Conservation (phyloP, 2,888 invertebrate genomes). For the Nomada hirtipes region DNA sequence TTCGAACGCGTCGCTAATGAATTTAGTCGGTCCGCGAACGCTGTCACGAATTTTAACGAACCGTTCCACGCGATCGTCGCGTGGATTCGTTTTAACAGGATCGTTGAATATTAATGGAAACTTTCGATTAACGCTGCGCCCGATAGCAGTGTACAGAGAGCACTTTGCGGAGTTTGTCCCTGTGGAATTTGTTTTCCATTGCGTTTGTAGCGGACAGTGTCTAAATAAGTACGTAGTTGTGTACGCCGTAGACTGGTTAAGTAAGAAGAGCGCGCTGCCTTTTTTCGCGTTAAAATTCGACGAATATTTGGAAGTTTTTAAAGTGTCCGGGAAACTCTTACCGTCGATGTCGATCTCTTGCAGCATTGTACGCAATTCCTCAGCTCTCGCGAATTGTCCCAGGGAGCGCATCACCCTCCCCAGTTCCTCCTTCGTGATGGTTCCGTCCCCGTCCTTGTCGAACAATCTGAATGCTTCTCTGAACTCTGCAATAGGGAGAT, state of each 20-base stretch:
- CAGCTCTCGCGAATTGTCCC: slow-evolving; percentile 94
- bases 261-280: too few species aligned
- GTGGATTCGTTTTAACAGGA: slow-evolving; percentile 8
- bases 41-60: slow-evolving; percentile 35
- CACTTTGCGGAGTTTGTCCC: neutral
- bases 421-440: slow-evolving; percentile 94
- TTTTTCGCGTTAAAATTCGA: too few species aligned
- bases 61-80: neutral
- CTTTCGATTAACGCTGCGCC: slow-evolving; percentile 34
- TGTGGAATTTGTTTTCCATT: neutral
- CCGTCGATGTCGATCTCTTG: slow-evolving; percentile 93
- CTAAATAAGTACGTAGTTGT: too few species aligned
- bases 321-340: slow-evolving; percentile 76
- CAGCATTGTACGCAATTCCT: slow-evolving; percentile 94
- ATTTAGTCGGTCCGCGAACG: slow-evolving; percentile 18
- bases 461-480: slow-evolving; percentile 94
- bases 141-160: neutral
- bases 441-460: slow-evolving; percentile 95
- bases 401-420: slow-evolving; percentile 94
- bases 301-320: too few species aligned
- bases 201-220: too few species aligned
- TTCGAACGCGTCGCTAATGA: slow-evolving; percentile 18
- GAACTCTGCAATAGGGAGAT: slow-evolving; percentile 87
- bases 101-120: slow-evolving; percentile 40
- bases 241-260: neutral